Evolutionary conservation across 2,888 invertebrate species (phyloP).

Genomic region (Tetragonisca angustula): DNA sequence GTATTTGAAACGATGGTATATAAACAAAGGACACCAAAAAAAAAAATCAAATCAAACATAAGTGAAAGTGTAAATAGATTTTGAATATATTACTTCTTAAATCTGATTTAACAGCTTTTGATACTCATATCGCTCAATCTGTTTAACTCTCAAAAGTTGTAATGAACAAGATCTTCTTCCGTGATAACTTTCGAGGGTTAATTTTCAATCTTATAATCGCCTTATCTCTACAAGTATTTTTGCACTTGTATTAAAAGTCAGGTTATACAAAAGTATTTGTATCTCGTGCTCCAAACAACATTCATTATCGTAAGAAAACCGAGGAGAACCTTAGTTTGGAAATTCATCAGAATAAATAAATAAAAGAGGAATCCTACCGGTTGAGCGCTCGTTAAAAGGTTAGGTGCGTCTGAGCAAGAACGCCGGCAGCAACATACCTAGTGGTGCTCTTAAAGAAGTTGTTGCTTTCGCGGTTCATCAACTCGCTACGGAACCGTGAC

Average conservation of each 20-base stretch:
- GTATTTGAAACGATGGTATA: not conserved
- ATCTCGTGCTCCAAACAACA: no score
- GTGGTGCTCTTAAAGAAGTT: conserved; percentile 95
- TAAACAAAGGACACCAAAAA: conserved; percentile 34
- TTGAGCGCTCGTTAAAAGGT: conserved; percentile 46
- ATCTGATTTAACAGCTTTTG: fast-evolving
- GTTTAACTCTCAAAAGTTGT: not conserved
- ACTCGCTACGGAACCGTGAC: conserved; percentile 96
- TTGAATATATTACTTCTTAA: not conserved
- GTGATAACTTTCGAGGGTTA: not conserved
- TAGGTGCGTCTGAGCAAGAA: conserved; percentile 32
- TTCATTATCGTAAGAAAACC: not conserved
- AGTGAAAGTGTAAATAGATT: not conserved
- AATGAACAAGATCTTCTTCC: not conserved
- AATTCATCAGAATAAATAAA: conserved; percentile 12
- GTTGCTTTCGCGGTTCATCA: conserved; percentile 96
- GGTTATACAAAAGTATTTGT: not conserved
- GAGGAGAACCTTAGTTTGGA: not conserved
- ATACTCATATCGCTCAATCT: not conserved
- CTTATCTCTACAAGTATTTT: not conserved
- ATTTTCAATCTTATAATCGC: not conserved
- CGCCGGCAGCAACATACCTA: conserved; percentile 86
- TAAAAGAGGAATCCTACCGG: conserved; percentile 32
- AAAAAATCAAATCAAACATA: not conserved
- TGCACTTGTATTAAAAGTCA: not conserved